Base-by-base conservation (phyloP, 2,888 invertebrate species). In the Tetanocera ferruginea region DNA sequence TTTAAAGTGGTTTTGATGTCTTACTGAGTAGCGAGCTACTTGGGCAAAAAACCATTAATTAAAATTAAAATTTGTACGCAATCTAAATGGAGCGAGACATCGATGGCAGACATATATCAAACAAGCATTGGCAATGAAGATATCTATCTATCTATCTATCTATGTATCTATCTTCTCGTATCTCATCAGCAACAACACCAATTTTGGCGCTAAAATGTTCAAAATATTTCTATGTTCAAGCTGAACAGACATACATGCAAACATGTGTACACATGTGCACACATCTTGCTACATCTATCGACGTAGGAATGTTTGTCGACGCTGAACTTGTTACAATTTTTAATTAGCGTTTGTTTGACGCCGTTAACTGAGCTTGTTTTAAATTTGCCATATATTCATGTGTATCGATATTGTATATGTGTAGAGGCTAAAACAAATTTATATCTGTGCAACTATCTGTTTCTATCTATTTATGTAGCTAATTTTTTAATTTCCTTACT, bases 241-340 rank as follows among this genome's bases (percentile, higher is more conserved):
- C 60, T 66, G 19, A 1, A 66, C 37, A 31, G 8, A 19, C 34
- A 43, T 5, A 67, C 67, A 64, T 23, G 19, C 43, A 37, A 4
- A 43, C 23, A 34, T 19, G 34, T 11, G n/a, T 34, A 67, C 23
- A n/a, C 37, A 23, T 17, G 23, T 43, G 67, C 31, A 34, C 19
- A 66, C 31, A n/a, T 67, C 19, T 5, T n/a, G n/a, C n/a, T n/a
- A n/a, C n/a, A 23, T 60, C n/a, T n/a, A n/a, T n/a, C n/a, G n/a
- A 37, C 4, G 43, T 37, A 34, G 28, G 8, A 34, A 37, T 74
- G 14, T 14, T 19, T 62, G 64, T 25, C 1, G n/a, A 14, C 51
- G 69, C 69, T 67, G 67, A 66, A 57, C 60, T 78, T 69, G 78
- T 69, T 74, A 74, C 69, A 23, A 74, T 78, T 78, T 78, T 78